These are phyloP conservation scores for Calosoma granatense DNA, from an alignment of 1,140 invertebrate genomes.

Conservation along the genomic window DNA sequence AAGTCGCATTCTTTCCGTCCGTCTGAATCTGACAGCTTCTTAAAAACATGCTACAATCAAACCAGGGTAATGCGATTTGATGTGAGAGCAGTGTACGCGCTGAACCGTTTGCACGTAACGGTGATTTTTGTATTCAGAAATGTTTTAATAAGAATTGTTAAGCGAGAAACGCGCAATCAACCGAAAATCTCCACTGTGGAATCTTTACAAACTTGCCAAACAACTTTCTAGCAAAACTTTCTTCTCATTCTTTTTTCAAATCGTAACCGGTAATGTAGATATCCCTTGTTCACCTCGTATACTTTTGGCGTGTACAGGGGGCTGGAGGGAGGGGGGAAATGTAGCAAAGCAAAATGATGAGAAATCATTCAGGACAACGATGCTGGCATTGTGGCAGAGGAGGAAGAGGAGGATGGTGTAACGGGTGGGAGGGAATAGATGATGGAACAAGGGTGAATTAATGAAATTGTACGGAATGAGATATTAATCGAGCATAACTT, in stretches of 20 bases:
- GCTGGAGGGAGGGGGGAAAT: too few species aligned
- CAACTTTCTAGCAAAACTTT: background rate
- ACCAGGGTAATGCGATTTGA: background rate
- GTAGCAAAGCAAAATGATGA: too few species aligned
- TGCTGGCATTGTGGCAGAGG: too few species aligned
- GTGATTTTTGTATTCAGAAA: slow-evolving; percentile 2
- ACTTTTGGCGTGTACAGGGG: too few species aligned
- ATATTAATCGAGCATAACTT: too few species aligned
- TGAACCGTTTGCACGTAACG: background rate
- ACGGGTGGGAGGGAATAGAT: too few species aligned
- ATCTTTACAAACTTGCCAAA: background rate
- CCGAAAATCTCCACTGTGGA: background rate
- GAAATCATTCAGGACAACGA: too few species aligned
- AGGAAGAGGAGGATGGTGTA: too few species aligned
- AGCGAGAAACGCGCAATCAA: background rate
- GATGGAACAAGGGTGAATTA: too few species aligned
- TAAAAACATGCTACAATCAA: background rate
- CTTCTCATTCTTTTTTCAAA: background rate
- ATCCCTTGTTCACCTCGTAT: background rate
- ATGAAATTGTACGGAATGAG: too few species aligned
- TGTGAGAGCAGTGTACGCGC: background rate
- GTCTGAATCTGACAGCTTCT: too few species aligned
- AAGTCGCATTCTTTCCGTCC: too few species aligned
- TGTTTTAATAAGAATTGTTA: slow-evolving; percentile 8
- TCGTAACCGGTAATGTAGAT: background rate